Base-by-base conservation (phyloP, 1,140 invertebrate genomes). In the Aphaenogaster floridana region DNA sequence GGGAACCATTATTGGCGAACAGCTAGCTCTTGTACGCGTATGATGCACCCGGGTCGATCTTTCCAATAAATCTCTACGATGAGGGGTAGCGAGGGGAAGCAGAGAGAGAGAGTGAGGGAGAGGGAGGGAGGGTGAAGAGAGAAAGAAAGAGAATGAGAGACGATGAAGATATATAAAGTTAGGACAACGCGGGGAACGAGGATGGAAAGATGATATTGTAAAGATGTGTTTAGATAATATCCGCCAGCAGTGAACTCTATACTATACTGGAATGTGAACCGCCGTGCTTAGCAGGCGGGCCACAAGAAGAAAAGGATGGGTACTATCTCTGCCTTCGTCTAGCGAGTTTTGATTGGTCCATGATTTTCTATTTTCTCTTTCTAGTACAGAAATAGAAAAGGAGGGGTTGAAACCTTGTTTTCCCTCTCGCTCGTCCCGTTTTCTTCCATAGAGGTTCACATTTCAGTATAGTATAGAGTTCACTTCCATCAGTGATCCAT, bases 1-100 rank as follows among this genome's bases (percentile, higher is more conserved):
- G 50, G 71, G 48, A 85, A 57, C 83, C 83, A 90, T 90, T 91
- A 89, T 89, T 77, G 85, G 61, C 48, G 76, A 84, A 80, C 86
- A 59, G 87, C 87, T 86, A 59, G 87, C 87, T 86, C 87, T 88
- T 86, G 87, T 88, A 59, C 72, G 59, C 68, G 74, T 85, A 86
- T 72, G 90, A 74, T 91, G 86, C 85, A 91, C 74, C 81, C 80
- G 69, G 87, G 79, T 92, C 76, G 63, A 85, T 86, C 89, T 91
- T 89, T 89, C 89, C 89, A 90, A 91, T 90, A 91, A 91, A 91
- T 66, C 66, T 54, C 15, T 36, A 21, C n/a, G 57, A 84, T 48
- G 34, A 84, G 42, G 42, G 57, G 15, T 28, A 63, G 15, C 7
- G 28, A 88, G 68, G 69, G 66, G 28, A 61, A 17, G 42, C 4